Conservation (phyloP, 2,888 invertebrate genomes). For the Maniola hyperantus region DNA sequence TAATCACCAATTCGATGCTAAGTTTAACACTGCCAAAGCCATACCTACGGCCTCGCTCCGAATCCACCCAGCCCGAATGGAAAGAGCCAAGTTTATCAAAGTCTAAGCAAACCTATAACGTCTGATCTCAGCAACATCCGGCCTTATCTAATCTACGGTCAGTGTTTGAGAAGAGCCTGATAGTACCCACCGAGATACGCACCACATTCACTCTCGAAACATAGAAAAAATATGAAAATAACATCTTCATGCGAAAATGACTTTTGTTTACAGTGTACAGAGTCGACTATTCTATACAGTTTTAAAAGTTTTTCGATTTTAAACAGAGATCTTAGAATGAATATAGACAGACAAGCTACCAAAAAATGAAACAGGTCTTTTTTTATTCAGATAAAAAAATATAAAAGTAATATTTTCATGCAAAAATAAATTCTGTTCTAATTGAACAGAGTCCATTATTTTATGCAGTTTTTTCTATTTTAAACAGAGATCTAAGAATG, state of each 20-base stretch:
- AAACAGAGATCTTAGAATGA: neutral
- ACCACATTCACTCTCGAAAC: conserved; percentile 25
- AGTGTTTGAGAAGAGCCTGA: conserved; percentile 67
- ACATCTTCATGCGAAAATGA: conserved; percentile 16
- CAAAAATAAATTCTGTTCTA: conserved; percentile 17
- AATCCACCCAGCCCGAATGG: conserved; percentile 5
- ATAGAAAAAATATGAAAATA: conserved; percentile 20
- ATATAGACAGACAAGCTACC: neutral
- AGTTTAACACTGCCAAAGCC: neutral
- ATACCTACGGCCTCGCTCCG: conserved; percentile 14
- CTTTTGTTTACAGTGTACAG: neutral
- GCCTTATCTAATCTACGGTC: conserved; percentile 80
- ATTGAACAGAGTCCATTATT: conserved; percentile 14
- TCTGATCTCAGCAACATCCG: conserved; percentile 64
- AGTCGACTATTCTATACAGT: conserved; percentile 16
- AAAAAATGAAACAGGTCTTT: neutral
- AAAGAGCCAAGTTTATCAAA: conserved; percentile 39
- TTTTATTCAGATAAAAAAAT: too few species aligned
- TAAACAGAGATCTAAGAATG: neutral
- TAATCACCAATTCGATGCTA: neutral
- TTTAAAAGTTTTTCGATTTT: neutral
- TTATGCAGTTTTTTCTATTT: conserved; percentile 6
- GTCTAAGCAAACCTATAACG: conserved; percentile 43
- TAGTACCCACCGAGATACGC: conserved; percentile 69
- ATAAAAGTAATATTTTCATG: conserved; percentile 5